These are phyloP conservation scores for Oxytorus armatus DNA, from an alignment of 2,888 invertebrate species.

Conservation along the genomic window DNA sequence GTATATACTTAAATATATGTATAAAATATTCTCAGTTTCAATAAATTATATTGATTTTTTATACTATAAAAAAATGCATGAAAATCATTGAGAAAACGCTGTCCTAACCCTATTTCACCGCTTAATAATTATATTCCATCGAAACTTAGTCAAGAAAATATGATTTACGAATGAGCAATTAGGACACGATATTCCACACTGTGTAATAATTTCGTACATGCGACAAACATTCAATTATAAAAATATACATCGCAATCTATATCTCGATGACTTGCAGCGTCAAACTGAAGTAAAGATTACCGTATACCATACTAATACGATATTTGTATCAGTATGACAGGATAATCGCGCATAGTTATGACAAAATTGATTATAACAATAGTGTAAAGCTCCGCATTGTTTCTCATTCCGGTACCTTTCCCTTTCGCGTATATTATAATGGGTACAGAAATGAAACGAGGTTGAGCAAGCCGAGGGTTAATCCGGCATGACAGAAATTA, in stretches of 20 bases:
- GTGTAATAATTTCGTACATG: too few relatives aligned
- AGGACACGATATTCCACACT: too few relatives aligned
- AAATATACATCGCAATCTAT: not conserved
- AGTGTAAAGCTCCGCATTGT: constrained; percentile 45
- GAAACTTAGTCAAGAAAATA: too few relatives aligned
- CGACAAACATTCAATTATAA: not conserved
- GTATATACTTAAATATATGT: too few relatives aligned
- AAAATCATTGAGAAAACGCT: too few relatives aligned
- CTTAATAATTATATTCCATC: too few relatives aligned
- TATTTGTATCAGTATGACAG: constrained; percentile 15
- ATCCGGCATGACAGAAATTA: constrained; percentile 65
- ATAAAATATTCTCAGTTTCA: too few relatives aligned
- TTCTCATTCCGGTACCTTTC: constrained; percentile 20
- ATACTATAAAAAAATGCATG: too few relatives aligned
- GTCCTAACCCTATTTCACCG: too few relatives aligned
- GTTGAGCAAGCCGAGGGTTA: constrained; percentile 42
- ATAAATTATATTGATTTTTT: too few relatives aligned
- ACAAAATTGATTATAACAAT: constrained; percentile 30
- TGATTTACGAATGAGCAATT: too few relatives aligned
- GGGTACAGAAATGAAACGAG: constrained; percentile 5
- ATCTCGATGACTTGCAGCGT: too few relatives aligned
- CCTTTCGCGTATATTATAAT: not conserved
- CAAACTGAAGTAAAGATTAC: constrained; percentile 6
- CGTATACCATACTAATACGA: not conserved
- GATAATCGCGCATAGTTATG: constrained; percentile 6